Evolutionary conservation across 2,797 vertebrate species (phyloP).

Genomic region (Menidia menidia): DNA sequence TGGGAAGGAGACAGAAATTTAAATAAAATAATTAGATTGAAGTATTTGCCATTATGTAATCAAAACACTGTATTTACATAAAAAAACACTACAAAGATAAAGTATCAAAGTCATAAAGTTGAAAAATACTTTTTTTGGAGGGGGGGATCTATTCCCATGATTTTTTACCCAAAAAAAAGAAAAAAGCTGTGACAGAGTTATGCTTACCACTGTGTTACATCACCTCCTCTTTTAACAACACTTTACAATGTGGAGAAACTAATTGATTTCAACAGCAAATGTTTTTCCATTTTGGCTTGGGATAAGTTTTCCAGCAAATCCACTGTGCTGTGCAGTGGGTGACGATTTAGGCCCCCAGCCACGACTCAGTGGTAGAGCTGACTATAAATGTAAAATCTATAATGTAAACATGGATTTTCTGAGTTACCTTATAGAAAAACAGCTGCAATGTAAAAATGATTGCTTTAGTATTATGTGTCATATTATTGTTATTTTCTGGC

Average conservation of each 20-base stretch:
- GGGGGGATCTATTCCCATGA: background rate
- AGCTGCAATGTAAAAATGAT: too few species aligned
- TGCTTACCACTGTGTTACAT: conserved; percentile 5
- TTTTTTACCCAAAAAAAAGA: background rate
- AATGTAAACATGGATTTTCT: background rate
- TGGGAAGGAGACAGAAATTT: too few species aligned
- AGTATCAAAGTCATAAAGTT: background rate
- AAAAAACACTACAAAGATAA: background rate
- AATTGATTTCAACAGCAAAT: conserved; percentile 2
- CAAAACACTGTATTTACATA: background rate
- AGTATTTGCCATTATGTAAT: background rate
- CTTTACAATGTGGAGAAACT: background rate
- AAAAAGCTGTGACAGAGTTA: background rate
- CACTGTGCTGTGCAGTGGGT: background rate
- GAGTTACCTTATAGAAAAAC: background rate
- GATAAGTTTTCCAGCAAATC: background rate
- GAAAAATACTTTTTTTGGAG: background rate
- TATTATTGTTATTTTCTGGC: background rate
- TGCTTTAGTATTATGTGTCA: too few species aligned
- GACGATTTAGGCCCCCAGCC: background rate
- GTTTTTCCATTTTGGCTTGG: background rate
- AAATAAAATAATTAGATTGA: too few species aligned
- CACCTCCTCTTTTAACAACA: conserved; percentile 1
- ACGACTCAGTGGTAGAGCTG: background rate
- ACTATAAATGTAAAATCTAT: too few species aligned